phyloP scores from a whole-genome alignment of 2,888 invertebrate genomes.

The Tortrix viridana region DNA sequence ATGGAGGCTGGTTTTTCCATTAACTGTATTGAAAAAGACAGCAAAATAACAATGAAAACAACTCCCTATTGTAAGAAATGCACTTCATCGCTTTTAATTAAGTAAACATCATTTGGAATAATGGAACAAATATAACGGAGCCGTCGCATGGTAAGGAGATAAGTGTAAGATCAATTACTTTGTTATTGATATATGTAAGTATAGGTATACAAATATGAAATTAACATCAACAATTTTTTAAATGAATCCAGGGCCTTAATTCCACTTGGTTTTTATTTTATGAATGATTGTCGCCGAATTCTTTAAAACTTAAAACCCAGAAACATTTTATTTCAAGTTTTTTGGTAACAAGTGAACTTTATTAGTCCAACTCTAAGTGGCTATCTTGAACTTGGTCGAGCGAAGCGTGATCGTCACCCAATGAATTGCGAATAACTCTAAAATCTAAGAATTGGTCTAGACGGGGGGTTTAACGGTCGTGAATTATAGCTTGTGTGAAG shows the following conservation, averaged over 20 bases:
- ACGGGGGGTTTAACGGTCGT: constrained; percentile 70
- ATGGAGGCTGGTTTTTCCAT: too few relatives aligned
- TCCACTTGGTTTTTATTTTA: not conserved
- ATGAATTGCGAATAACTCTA: constrained; percentile 68
- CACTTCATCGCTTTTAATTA: too few relatives aligned
- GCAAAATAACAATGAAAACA: not conserved
- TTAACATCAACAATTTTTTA: too few relatives aligned
- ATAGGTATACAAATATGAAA: too few relatives aligned
- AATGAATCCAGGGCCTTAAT: too few relatives aligned
- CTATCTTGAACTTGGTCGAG: constrained; percentile 28
- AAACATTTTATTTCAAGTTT: not conserved
- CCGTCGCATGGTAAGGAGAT: too few relatives aligned
- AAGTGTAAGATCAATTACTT: too few relatives aligned
- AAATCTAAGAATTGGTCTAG: constrained; percentile 68
- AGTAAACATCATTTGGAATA: too few relatives aligned
- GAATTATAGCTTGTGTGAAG: constrained; percentile 67
- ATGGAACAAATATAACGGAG: too few relatives aligned
- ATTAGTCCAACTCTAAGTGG: constrained; percentile 3
- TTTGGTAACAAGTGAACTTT: not conserved
- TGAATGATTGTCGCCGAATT: too few relatives aligned
- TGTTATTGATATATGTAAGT: too few relatives aligned
- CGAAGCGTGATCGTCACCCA: constrained; percentile 54
- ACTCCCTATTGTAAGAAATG: too few relatives aligned
- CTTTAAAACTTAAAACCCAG: not conserved
- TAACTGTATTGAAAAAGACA: not conserved